phyloP scores from a whole-genome alignment of 2,113 vertebrate genomes.

The Natator depressus region DNA sequence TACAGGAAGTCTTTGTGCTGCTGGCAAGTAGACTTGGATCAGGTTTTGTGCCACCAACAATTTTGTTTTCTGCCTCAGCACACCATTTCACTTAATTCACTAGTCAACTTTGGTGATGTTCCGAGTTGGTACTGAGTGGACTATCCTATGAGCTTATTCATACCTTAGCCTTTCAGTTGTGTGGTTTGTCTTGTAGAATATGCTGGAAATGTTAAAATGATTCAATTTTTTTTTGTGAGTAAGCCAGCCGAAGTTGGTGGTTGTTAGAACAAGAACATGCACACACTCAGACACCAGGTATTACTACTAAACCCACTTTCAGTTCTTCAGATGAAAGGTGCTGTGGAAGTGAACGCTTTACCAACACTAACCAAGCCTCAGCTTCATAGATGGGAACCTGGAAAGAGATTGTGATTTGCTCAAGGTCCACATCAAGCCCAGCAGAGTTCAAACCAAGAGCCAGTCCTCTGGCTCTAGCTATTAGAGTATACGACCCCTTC shows the following conservation, averaged over 20 bases:
- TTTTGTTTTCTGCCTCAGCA: fast-evolving
- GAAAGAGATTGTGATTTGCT: neutral
- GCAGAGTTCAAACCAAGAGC: neutral
- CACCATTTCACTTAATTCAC: fast-evolving
- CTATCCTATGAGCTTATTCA: neutral
- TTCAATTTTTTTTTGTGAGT: neutral
- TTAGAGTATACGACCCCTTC: neutral
- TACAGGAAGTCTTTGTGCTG: neutral
- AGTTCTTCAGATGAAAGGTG: neutral
- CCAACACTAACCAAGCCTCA: neutral
- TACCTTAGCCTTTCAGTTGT: fast-evolving
- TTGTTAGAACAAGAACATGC: fast-evolving
- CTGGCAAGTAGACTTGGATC: neutral
- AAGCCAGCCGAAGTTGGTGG: neutral
- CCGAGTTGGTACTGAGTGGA: fast-evolving
- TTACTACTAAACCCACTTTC: neutral
- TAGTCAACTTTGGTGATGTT: neutral
- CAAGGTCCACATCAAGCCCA: neutral
- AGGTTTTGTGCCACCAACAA: neutral
- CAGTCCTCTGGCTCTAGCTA: neutral
- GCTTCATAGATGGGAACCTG: neutral
- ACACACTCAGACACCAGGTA: fast-evolving
- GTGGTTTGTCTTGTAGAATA: neutral
- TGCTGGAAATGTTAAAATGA: fast-evolving
- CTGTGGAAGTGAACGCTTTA: neutral